Evolutionary conservation across 1,140 invertebrate genomes (phyloP).

Genomic region (Mycetomoellerius zeteki): DNA sequence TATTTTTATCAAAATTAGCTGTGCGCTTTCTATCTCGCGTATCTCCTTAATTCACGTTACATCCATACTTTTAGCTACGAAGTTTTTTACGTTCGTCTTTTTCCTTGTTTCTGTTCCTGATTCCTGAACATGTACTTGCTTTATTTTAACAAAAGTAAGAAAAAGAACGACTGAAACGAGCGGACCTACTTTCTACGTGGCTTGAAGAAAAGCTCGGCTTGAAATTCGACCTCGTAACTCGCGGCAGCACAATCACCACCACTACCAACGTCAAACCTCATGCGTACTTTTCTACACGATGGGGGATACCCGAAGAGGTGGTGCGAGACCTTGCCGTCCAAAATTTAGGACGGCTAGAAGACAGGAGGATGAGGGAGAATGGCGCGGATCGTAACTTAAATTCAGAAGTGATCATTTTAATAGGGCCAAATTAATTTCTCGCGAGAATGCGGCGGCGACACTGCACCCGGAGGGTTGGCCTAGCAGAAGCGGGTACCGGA

Average conservation of each 20-base stretch:
- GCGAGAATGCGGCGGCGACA: conserved; percentile 76
- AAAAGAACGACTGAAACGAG: conserved; percentile 23
- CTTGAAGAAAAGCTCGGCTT: conserved; percentile 56
- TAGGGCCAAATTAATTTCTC: conserved; percentile 81
- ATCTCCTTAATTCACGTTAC: background rate
- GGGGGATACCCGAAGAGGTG: background rate
- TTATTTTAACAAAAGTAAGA: conserved; percentile 23
- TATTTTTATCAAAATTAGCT: background rate
- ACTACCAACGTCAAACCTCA: conserved; percentile 54
- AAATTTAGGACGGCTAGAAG: conserved; percentile 46
- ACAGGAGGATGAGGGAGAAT: background rate
- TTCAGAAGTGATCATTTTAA: conserved; percentile 81
- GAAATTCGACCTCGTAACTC: conserved; percentile 67
- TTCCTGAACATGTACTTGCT: background rate
- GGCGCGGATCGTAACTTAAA: conserved; percentile 78
- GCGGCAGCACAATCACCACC: conserved; percentile 21
- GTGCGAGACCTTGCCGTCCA: conserved; percentile 32
- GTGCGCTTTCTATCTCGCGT: background rate
- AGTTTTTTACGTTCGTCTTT: background rate
- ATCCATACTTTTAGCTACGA: background rate
- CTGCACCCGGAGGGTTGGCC: conserved; percentile 63
- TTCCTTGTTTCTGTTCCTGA: background rate
- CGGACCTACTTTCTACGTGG: conserved; percentile 35
- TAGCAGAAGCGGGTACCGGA: background rate
- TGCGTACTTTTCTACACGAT: conserved; percentile 60